Evolutionary conservation across 2,797 vertebrate genomes (phyloP), one percentile per base, ranked within the genome.

Genomic region (Adelosebastes latens): DNA sequence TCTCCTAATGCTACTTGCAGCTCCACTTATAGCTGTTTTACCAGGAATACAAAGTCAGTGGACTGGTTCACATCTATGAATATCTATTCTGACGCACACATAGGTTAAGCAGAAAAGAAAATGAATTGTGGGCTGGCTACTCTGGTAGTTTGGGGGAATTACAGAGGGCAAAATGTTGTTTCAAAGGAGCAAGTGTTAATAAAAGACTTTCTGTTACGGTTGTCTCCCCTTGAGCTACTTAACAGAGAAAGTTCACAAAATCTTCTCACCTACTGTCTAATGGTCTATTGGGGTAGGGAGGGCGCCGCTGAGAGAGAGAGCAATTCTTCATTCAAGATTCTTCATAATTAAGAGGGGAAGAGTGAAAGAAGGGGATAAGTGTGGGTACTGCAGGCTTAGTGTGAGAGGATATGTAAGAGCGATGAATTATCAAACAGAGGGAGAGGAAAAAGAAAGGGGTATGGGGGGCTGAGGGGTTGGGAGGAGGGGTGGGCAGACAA

Each of bases 361-460:
- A 58, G 53, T 61, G 29, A 61, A 58, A 34, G 39, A 55, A 53
- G 20, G 9, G 59, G 24, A 60, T 63, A 39, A 72, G 29, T 68
- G 78, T 25, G 13, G 9, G n/a, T 16, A 18, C 56, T 42, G 58
- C 74, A 72, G 65, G 69, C 42, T 77, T 10, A 72, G 63, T 56
- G 59, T 24, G n/a, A 86, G 31, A 77, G 66, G 27, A 79, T 31
- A 81, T 34, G 39, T 59, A 55, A 77, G 74, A 81, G 67, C 1
- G n/a, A 61, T 69, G 36, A 58, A 74, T 77, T 32, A 83, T 34
- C 59, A 70, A 67, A 77, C 25, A 65, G 5, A 63, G 25, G 22
- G 46, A 80, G 55, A 75, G 39, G 56, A 42, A 61, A 34, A 71
- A 62, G 56, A 55, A 49, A 24, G 5, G 12, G 22, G 5, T 62